phyloP scores from a whole-genome alignment of 2,113 vertebrate species.

The Gymnorhina tibicen region DNA sequence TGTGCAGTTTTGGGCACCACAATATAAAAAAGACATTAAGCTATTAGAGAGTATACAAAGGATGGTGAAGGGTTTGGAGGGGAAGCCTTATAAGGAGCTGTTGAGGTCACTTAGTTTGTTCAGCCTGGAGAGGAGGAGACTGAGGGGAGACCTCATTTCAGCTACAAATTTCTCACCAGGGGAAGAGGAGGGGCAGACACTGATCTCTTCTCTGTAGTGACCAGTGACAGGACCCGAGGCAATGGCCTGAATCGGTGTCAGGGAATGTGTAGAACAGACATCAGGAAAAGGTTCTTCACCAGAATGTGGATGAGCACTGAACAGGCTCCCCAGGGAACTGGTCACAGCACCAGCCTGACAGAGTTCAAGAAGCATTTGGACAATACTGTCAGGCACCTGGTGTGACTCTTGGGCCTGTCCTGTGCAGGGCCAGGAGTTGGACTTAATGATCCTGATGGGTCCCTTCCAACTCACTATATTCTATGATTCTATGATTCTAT shows the following conservation, averaged over 20 bases:
- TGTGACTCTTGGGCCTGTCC: background rate
- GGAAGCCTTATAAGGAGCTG: background rate
- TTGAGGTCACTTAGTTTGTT: background rate
- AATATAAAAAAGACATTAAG: background rate
- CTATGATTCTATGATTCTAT: background rate
- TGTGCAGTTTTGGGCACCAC: background rate
- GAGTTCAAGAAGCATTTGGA: background rate
- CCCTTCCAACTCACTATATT: background rate
- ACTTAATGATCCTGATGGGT: fast-evolving
- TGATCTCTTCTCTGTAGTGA: background rate
- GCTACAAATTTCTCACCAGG: fast-evolving
- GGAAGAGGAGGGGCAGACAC: background rate
- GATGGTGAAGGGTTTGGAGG: background rate
- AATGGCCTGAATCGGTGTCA: background rate
- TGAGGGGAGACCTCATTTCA: background rate
- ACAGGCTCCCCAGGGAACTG: background rate
- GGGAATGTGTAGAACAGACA: background rate
- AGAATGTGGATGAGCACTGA: background rate
- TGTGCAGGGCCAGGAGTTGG: background rate
- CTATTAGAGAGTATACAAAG: background rate
- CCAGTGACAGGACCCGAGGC: fast-evolving
- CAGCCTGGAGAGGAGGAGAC: background rate
- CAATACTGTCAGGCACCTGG: background rate
- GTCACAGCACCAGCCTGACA: background rate
- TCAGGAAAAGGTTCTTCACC: background rate